Conservation (phyloP, 1,140 invertebrate genomes). For the Trichomalopsis sarcophagae region DNA sequence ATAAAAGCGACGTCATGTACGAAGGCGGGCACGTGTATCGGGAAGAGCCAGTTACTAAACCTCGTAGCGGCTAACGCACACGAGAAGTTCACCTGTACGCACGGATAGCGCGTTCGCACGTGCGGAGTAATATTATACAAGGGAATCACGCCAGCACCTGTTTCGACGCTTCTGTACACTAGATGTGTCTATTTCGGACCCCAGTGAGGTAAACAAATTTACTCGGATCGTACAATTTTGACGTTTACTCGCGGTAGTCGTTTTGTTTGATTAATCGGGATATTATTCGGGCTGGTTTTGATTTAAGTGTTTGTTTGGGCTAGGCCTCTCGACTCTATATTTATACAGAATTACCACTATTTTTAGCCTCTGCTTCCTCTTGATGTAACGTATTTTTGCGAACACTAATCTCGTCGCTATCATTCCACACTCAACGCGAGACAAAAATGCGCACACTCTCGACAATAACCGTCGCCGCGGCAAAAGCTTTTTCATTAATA, state of each 20-base stretch:
- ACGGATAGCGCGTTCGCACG: not conserved
- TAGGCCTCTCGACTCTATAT: not conserved
- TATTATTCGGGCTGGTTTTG: too few species aligned
- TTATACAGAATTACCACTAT: not conserved
- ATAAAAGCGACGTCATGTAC: too few species aligned
- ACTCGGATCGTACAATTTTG: slow-evolving; percentile 10
- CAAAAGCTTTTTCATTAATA: not conserved
- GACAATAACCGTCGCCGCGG: not conserved
- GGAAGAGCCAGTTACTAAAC: too few species aligned
- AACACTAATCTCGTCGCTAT: not conserved
- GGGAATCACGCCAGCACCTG: slow-evolving; percentile 8
- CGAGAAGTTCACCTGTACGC: not conserved
- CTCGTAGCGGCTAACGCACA: not conserved
- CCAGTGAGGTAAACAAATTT: slow-evolving; percentile 10
- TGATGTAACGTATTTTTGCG: not conserved
- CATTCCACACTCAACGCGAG: too few species aligned
- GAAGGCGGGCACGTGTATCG: too few species aligned
- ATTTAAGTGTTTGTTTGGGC: not conserved
- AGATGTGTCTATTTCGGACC: not conserved
- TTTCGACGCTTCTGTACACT: not conserved
- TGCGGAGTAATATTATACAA: too few species aligned
- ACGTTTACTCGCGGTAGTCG: slow-evolving; percentile 11
- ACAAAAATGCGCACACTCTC: too few species aligned
- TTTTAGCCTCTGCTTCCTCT: not conserved
- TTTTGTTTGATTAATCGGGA: slow-evolving; percentile 15